Evolutionary conservation across 1,140 invertebrate genomes (phyloP), one percentile per base, ranked within the genome.

Genomic region (Neomicropteryx cornuta): DNA sequence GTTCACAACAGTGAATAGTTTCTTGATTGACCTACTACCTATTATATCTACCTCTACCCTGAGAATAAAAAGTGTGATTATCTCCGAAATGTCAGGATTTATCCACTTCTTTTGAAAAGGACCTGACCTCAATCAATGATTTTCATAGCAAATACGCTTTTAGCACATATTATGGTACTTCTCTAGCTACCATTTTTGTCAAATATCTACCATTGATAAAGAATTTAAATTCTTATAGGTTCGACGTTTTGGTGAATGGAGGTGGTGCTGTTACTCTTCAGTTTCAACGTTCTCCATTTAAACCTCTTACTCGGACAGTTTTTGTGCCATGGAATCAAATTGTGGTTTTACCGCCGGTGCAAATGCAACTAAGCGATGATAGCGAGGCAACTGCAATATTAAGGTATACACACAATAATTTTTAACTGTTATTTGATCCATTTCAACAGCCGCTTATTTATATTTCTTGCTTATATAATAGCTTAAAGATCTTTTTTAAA

Each of bases 231-330:
- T n/a, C n/a, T 35, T 58, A 47, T 58, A 97, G 94, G 83, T 99
- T 97, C 72, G 95, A 98, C 70, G 83, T 99, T 27, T 68, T 99
- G 49, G 94, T 99, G 19, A 98, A 99, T 68, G 96, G 96, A 14
- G 95, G 96, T 34, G 92, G 94, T n/a, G 92, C 93, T 5, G 89
- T 98, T 11, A 97, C 89, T 13, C 70, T 99, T 41, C 89, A 97
- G 62, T 97, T 99, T 68, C 87, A 91, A 60, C 71, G 90, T 39
- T 89, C 82, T 30, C 90, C 89, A n/a, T 94, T 93, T 69, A 78
- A 79, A 50, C 84, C 86, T 1, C 66, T 87, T 29, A 84, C 83
- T 19, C 77, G 81, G 48, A 92, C 89, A 6, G 85, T 94, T 31
- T 90, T 90, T 58, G 88, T 91, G 39, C 89, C 90, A 14, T 93